Percentiles rank a stretch among this genome's conserved stretches.
phyloP scores from a whole-genome alignment of 2,113 vertebrate species.

The Psephotus haematonotus region DNA sequence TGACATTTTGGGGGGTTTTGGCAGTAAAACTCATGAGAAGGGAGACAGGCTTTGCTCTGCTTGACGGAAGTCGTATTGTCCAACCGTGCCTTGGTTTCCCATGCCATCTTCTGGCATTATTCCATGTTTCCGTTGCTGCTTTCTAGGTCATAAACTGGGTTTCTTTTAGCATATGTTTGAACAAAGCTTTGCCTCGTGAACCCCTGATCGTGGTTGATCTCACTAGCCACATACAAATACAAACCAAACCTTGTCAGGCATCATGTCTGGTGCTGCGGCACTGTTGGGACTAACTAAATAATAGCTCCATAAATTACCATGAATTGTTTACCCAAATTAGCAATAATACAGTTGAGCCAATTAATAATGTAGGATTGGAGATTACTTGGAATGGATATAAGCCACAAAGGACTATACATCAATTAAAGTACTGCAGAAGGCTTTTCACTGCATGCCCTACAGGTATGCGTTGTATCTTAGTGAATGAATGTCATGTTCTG shows the following conservation, averaged over 20 bases:
- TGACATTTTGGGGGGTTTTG: rapidly evolving
- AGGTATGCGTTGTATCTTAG: neutral
- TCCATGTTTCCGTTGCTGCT: neutral
- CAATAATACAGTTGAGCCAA: neutral
- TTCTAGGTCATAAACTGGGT: neutral
- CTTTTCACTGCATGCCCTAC: conserved; percentile 13
- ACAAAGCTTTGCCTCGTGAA: neutral
- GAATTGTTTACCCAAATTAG: neutral
- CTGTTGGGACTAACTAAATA: neutral
- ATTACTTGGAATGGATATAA: neutral
- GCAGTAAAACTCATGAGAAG: neutral
- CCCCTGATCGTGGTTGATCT: neutral
- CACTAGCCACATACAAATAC: neutral
- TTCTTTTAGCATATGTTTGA: neutral
- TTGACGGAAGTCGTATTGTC: rapidly evolving
- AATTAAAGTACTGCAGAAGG: conserved; percentile 7
- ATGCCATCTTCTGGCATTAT: neutral
- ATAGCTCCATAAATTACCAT: neutral
- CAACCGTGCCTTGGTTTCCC: neutral
- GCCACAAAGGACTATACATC: neutral
- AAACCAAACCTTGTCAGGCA: neutral
- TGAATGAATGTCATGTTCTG: neutral
- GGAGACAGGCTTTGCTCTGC: neutral
- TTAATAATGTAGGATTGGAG: conserved; percentile 2
- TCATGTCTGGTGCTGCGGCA: neutral